Evolutionary conservation across 2,888 invertebrate species (phyloP).

Genomic region (Tipula confusa): DNA sequence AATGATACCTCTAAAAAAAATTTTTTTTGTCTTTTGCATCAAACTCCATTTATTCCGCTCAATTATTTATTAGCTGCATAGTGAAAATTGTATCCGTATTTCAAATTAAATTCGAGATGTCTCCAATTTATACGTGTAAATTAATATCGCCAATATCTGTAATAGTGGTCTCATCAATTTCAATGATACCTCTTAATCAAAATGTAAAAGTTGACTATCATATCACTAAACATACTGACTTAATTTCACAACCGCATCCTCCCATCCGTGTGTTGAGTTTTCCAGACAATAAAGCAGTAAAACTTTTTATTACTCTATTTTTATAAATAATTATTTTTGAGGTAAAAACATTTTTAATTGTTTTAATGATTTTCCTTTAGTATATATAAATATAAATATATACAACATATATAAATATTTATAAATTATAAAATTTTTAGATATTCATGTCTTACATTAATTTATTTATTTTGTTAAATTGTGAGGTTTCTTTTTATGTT

Average conservation of each 20-base stretch:
- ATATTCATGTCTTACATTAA: constrained; percentile 12
- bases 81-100: too few species aligned
- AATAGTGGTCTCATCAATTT: too few species aligned
- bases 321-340: constrained; percentile 12
- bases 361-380: constrained; percentile 8
- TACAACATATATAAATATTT: not conserved
- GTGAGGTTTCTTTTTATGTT: constrained; percentile 1
- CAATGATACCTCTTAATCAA: too few species aligned
- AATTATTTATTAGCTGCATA: too few species aligned
- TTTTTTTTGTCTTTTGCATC: too few species aligned
- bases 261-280: not conserved
- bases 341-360: constrained; percentile 25
- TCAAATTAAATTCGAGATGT: too few species aligned
- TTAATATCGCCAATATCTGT: too few species aligned
- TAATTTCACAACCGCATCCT: not conserved
- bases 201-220: too few species aligned
- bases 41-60: too few species aligned
- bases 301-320: not conserved
- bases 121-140: too few species aligned
- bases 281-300: constrained; percentile 9
- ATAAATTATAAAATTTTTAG: constrained; percentile 9
- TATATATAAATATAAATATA: not conserved
- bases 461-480: constrained; percentile 20
- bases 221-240: not conserved
- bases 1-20: too few species aligned